Evolutionary conservation across 2,888 invertebrate species (phyloP).

Genomic region (Pseudolycoriella hygida): DNA sequence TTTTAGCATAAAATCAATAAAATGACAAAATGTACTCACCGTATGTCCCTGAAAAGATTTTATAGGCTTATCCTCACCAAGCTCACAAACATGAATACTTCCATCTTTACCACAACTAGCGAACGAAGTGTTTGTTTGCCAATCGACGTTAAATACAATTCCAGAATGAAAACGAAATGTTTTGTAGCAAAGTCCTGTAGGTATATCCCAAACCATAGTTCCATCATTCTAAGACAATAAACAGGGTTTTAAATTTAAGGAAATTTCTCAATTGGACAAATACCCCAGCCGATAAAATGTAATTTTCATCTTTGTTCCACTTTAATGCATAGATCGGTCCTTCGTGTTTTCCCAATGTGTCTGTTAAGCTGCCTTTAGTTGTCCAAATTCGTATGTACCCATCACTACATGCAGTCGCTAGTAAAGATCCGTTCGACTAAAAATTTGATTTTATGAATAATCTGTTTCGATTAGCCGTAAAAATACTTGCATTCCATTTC

Average conservation of each 20-base stretch:
- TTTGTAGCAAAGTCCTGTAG: constrained; percentile 93
- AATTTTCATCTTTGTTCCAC: constrained; percentile 97
- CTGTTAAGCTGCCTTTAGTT: constrained; percentile 82
- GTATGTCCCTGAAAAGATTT: too few species aligned
- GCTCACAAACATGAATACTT: constrained; percentile 92
- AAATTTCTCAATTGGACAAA: not conserved
- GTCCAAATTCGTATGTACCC: constrained; percentile 98
- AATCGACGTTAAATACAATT: constrained; percentile 96
- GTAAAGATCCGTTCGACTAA: constrained; percentile 70
- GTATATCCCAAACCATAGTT: constrained; percentile 98
- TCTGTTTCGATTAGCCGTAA: not conserved
- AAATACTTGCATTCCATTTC: constrained; percentile 1
- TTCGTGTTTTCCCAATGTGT: constrained; percentile 94
- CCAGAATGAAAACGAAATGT: constrained; percentile 97
- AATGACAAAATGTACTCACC: not conserved
- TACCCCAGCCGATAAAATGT: constrained; percentile 90
- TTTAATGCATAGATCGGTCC: constrained; percentile 98
- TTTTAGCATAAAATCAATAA: constrained; percentile 1
- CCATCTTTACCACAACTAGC: constrained; percentile 99
- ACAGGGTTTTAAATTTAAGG: too few species aligned
- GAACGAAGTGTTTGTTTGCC: constrained; percentile 90
- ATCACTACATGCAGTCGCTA: constrained; percentile 98
- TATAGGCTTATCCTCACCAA: constrained; percentile 64
- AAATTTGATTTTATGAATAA: constrained; percentile 18
- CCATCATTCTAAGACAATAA: constrained; percentile 37